A percentile compares a stretch with the other conserved stretches of the same genome.
phyloP scores from a whole-genome alignment of 2,888 invertebrate species.

The Acholoe squamosa region DNA sequence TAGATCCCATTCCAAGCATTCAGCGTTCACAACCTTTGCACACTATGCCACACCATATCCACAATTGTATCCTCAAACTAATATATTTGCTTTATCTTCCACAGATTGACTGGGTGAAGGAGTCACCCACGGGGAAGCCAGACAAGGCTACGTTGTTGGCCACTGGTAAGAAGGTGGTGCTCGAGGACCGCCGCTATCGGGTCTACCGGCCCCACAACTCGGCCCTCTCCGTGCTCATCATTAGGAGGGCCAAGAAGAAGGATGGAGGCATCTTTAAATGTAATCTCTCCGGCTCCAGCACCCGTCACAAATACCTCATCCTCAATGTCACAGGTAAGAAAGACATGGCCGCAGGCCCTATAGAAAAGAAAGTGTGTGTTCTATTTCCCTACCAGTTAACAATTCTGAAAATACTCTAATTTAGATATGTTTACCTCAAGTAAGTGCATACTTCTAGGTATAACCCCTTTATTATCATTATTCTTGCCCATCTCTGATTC shows the following conservation, averaged over 20 bases:
- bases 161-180: conserved; percentile 70
- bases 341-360: too few relatives aligned
- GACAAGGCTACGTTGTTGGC: conserved; percentile 67
- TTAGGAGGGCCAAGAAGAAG: conserved; percentile 71
- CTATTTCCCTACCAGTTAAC: too few relatives aligned
- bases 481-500: too few relatives aligned
- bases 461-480: too few relatives aligned
- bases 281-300: conserved; percentile 71
- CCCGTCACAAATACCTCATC: conserved; percentile 72
- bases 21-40: too few relatives aligned
- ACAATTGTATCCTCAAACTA: too few relatives aligned
- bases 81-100: not conserved
- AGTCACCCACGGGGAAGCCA: conserved; percentile 35
- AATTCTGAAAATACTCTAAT: too few relatives aligned
- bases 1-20: too few relatives aligned
- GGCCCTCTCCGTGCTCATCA: conserved; percentile 73
- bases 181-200: conserved; percentile 69
- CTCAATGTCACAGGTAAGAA: conserved; percentile 73
- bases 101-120: conserved; percentile 67
- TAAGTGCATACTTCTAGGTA: too few relatives aligned
- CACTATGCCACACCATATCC: too few relatives aligned
- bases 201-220: conserved; percentile 72
- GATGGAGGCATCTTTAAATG: conserved; percentile 73
- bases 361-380: too few relatives aligned
- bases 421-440: too few relatives aligned